Percentiles rank a stretch among this genome's conserved stretches.
Evolutionary conservation across 2,797 vertebrate species (phyloP).

Genomic region (Hyperoplus immaculatus): DNA sequence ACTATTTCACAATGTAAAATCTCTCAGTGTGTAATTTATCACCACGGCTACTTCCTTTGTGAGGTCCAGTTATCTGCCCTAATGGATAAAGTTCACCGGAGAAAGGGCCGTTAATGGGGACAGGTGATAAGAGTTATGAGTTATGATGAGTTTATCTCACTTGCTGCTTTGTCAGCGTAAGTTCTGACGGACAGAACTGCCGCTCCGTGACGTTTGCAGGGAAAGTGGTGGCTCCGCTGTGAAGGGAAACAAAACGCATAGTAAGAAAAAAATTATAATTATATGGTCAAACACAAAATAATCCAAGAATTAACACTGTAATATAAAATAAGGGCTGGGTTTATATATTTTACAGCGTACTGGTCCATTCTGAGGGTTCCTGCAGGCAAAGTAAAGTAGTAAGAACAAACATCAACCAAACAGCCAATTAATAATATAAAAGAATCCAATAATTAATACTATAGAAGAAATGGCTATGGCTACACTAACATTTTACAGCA

Average conservation of each 20-base stretch:
- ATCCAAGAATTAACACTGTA: background rate
- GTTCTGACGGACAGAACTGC: constrained; percentile 87
- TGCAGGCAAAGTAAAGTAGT: no score
- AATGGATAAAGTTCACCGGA: background rate
- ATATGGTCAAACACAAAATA: background rate
- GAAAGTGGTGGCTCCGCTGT: constrained; percentile 89
- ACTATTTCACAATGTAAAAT: no score
- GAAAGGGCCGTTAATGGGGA: rapidly evolving
- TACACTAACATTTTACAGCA: background rate
- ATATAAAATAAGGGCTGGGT: no score
- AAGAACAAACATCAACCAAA: no score
- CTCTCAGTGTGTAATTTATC: background rate
- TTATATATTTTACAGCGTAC: no score
- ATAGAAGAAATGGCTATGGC: no score
- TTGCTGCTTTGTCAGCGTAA: constrained; percentile 92
- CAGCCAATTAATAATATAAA: no score
- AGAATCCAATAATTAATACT: background rate
- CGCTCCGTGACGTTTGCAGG: constrained; percentile 89
- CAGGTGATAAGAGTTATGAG: background rate
- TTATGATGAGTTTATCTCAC: constrained; percentile 64
- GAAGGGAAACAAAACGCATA: background rate
- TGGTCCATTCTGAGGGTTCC: no score
- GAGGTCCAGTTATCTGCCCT: background rate
- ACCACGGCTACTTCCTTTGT: no score
- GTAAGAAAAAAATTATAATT: background rate